Base-by-base conservation (phyloP, 2,113 vertebrate genomes). In the Leucopsar rothschildi region DNA sequence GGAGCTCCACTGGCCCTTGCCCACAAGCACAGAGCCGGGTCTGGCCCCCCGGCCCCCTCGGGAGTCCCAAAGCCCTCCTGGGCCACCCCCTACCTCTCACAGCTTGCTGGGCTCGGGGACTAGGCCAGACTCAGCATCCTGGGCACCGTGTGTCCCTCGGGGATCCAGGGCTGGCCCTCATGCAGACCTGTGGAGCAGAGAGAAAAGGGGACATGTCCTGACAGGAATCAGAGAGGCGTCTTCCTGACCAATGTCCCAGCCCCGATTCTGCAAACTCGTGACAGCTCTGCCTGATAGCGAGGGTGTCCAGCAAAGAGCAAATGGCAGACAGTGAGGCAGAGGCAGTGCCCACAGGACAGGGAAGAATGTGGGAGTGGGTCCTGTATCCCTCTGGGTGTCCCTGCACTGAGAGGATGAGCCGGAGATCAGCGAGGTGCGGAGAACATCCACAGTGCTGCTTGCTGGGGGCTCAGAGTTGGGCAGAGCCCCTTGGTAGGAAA, bases 141-240 rank as follows among this genome's bases (percentile, higher is more conserved):
- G 47, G 52, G 87, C 45, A 31, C 88, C 11, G 17, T 11, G 56
- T 11, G 66, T 87, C 77, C 53, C 68, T 71, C 86, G 20, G 88
- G 82, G 76, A 76, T 96, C 93, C 93, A 83, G 88, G 75, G 44
- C 80, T 61, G 88, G 57, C 92, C 76, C n/a, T 96, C 95, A 93
- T 95, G 84, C 94, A 97, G 95, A 95, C 50, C 96, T 96, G 91
- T 1, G 1, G 24, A 83, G 78, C 78, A 85, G 78, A 96, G 31
- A 90, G 61, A 45, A 66, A 77, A 79, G 59, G 44, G 16, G 55
- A 90, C 55, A 64, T 5, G 24, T 73, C 28, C 25, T 89, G 71
- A 71, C 52, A 45, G 44, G 35, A 35, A 21, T 49, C 61, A 65
- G 29, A 40, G 37, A 2, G 10, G 11, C 0, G 1, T 40, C 39